These are phyloP conservation scores for Brevimyrus niger DNA, from an alignment of 2,113 vertebrate species.

Conservation along the genomic window DNA sequence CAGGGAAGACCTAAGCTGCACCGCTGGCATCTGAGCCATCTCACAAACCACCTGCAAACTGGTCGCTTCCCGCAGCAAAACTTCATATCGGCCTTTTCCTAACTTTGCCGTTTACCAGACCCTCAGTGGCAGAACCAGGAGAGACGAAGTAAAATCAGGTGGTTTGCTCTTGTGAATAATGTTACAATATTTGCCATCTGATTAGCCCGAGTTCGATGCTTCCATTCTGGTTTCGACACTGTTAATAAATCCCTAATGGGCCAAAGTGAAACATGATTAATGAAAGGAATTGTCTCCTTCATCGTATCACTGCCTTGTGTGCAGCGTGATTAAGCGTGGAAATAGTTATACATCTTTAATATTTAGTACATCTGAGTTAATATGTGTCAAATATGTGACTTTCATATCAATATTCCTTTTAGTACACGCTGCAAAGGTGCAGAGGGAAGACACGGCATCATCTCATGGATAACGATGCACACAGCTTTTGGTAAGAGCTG, in stretches of 20 bases:
- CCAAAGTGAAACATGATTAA: constrained; percentile 1
- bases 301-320: too few species aligned
- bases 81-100: background rate
- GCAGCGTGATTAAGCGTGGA: background rate
- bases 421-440: background rate
- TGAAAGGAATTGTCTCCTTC: background rate
- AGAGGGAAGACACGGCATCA: background rate
- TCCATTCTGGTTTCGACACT: background rate
- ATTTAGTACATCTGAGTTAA: background rate
- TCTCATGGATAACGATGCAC: background rate
- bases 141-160: background rate
- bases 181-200: background rate
- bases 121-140: background rate
- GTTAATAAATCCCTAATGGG: background rate
- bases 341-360: background rate
- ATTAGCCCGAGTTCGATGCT: background rate
- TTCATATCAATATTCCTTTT: background rate
- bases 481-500: background rate
- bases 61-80: background rate
- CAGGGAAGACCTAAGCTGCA: background rate
- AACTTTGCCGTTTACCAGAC: background rate
- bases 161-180: background rate
- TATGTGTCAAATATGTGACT: background rate
- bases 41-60: background rate
- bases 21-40: background rate